Base-by-base conservation (phyloP, 1,140 invertebrate species). In the Glossosoma conforme region DNA sequence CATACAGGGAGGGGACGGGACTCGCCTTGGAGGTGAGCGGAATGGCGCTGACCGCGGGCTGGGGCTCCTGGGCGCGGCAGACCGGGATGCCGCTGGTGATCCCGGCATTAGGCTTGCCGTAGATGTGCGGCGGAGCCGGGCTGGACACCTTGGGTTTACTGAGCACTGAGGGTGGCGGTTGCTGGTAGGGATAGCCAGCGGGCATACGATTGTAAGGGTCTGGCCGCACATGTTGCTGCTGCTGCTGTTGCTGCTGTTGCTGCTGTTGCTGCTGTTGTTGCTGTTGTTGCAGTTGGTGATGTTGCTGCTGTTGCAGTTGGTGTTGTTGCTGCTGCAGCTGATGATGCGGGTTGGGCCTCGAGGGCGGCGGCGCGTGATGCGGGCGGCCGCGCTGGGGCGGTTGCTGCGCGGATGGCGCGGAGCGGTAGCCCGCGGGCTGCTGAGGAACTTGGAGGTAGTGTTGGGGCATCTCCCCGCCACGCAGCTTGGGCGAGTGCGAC, bases 51-150 rank as follows among this genome's bases (percentile, higher is more conserved):
- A 67, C 64, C 0, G 65, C 54, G 9, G 60, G 56, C 3, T 72
- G 64, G 8, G 67, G 62, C 20, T 78, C 75, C 33, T 72, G 72
- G 19, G 69, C 64, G 55, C 81, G 63, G 65, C 78, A 75, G 45
- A 82, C 69, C 51, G 80, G 77, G 53, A 83, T 76, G 57, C 84
- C 74, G 56, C 78, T 65, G 66, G 80, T 74, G 59, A 82, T 76
- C 38, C 82, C 72, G 60, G 79, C 77, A 53, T 76, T 78, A 5
- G 84, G 83, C 65, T 86, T 86, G 3, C 84, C 81, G 62, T 87
- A 87, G 45, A 89, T 82, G 54, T 89, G 84, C 30, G 80, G 82
- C n/a, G 85, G 84, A 40, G 85, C 84, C 3, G 86, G 86, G 63
- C 84, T 86, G 56, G 80, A 85, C 9, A 88, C 85, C 72, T 87